Evolutionary conservation across 2,888 invertebrate species (phyloP), one percentile per base, ranked within the genome.

Genomic region (Empis stercorea): DNA sequence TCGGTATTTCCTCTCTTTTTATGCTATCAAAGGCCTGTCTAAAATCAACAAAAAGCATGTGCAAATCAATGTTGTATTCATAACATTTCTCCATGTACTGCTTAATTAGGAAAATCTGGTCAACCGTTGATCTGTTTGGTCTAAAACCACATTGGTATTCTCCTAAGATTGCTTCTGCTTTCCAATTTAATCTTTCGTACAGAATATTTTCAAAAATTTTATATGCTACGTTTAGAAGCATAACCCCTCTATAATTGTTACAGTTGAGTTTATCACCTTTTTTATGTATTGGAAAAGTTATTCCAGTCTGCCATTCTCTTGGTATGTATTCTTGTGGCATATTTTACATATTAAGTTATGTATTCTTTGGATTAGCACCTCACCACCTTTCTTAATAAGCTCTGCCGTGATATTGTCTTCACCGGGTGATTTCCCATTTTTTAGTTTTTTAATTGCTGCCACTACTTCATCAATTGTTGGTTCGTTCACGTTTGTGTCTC

Each of bases 231-330:
- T 34, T 32, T 16, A 46, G n/a, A 10, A 46, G 13, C 13, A 16
- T 27, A 13, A 46, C 40, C n/a, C 41, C 45, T 30, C 45, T 30
- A 20, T 40, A 46, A 20, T 46, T 46, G 16, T 32, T 20, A 17
- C 40, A 46, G 4, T 14, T 10, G 2, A 46, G 13, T n/a, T 41
- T 46, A 27, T n/a, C n/a, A n/a, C n/a, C n/a, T n/a, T n/a, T n/a
- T n/a, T n/a, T n/a, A n/a, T n/a, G n/a, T n/a, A n/a, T 40, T 15
- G 45, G 40, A 32, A 34, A 40, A 5, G 30, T 17, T 15, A 46
- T 46, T 11, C 40, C 13, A 16, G 9, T 30, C 16, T 14, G 32
- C 40, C 45, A 39, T 16, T 45, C 38, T 10, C 39, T 37, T 11
- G 45, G 45, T 9, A 45, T 39, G 3, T 45, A 4, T 3, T 44